Evolutionary conservation across 64 coral and sea anemone genomes (phyloP).

Genomic region (Astreopora myriophthalma): DNA sequence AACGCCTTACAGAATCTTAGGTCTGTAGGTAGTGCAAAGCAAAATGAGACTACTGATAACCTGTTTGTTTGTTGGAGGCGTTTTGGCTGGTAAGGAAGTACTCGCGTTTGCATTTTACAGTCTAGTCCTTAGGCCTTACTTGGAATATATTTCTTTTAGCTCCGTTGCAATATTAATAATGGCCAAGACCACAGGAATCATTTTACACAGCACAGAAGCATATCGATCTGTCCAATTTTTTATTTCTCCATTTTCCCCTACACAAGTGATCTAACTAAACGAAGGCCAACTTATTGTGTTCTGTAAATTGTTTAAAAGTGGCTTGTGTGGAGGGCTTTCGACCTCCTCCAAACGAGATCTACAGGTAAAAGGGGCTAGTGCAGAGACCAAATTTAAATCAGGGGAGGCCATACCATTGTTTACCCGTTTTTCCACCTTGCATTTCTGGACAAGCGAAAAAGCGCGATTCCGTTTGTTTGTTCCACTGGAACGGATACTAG

Average conservation of each 20-base stretch:
- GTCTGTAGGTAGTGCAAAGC: background rate
- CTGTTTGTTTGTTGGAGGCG: background rate
- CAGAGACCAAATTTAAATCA: too few species aligned
- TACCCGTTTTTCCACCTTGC: too few species aligned
- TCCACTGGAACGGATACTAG: too few species aligned
- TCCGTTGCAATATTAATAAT: background rate
- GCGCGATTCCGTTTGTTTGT: too few species aligned
- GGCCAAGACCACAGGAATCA: background rate
- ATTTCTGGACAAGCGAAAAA: too few species aligned
- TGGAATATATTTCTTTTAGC: background rate
- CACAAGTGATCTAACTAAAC: background rate
- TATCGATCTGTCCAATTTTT: background rate
- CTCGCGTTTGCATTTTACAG: background rate
- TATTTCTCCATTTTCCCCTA: background rate
- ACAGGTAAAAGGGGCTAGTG: too few species aligned
- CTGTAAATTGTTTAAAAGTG: background rate
- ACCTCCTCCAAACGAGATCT: background rate
- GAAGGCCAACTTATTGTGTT: background rate
- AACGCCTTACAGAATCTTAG: background rate
- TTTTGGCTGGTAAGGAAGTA: background rate
- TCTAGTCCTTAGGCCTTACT: background rate
- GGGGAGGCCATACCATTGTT: too few species aligned
- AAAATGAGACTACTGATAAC: constrained; percentile 15
- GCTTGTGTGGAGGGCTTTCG: too few species aligned
- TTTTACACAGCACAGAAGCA: background rate